These are phyloP conservation scores for Apogon hyalosoma DNA, from an alignment of 2,797 vertebrate species.

Conservation along the genomic window DNA sequence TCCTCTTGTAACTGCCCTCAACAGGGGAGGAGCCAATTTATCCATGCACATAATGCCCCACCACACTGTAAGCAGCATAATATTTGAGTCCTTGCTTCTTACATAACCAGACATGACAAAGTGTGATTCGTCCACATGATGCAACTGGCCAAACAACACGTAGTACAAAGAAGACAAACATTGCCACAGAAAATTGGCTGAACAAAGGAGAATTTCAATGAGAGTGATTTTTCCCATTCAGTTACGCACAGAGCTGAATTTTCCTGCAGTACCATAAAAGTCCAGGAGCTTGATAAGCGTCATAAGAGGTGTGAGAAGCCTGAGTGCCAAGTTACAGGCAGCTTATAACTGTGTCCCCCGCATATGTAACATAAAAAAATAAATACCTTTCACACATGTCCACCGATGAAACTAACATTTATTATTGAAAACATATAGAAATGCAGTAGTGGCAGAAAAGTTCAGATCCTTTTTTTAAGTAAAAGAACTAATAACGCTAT, in stretches of 20 bases:
- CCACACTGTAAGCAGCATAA: neutral
- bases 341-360: constrained; percentile 31
- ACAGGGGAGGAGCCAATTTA: neutral
- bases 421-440: constrained; percentile 1
- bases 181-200: constrained; percentile 7
- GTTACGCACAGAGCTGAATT: constrained; percentile 5
- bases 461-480: no score
- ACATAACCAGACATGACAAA: constrained; percentile 1
- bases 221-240: constrained; percentile 10
- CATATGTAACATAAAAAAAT: constrained; percentile 22
- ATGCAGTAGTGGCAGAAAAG: no score
- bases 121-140: neutral
- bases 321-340: constrained; percentile 50
- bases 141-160: neutral
- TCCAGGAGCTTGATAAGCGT: constrained; percentile 35
- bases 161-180: neutral
- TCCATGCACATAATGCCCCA: constrained; percentile 3
- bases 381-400: constrained; percentile 24
- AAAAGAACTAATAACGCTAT: no score
- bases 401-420: neutral
- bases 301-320: constrained; percentile 47
- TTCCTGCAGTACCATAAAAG: constrained; percentile 33
- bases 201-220: constrained; percentile 5
- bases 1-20: neutral
- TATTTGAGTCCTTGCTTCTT: constrained; percentile 10